A percentile compares a stretch with the other conserved stretches of the same genome.
Conservation (phyloP, 2,888 invertebrate genomes). For the Cataglyphis livida region DNA sequence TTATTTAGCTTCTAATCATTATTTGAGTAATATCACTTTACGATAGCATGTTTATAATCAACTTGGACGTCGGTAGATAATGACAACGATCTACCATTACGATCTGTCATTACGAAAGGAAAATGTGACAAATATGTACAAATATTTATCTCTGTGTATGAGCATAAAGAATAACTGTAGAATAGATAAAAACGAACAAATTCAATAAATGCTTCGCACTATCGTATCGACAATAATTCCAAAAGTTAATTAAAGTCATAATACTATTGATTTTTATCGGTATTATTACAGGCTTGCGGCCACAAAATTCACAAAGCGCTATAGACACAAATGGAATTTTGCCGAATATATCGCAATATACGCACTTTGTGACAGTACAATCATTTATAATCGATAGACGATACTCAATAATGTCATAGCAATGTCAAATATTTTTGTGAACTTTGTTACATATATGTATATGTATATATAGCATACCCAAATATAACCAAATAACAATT, state of each 20-base stretch:
- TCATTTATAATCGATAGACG: not conserved
- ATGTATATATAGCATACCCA: not conserved
- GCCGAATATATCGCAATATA: not conserved
- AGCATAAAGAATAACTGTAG: not conserved
- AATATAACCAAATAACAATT: not conserved
- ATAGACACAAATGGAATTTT: not conserved
- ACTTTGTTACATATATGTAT: not conserved
- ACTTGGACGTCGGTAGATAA: not conserved
- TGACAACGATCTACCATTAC: not conserved
- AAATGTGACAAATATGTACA: not conserved
- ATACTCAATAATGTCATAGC: not conserved
- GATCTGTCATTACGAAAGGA: not conserved
- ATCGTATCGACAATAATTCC: not conserved
- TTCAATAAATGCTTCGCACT: not conserved
- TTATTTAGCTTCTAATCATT: not conserved
- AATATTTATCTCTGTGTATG: not conserved
- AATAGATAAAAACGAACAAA: not conserved
- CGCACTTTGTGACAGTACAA: not conserved
- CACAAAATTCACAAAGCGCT: constrained; percentile 11
- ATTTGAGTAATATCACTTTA: not conserved
- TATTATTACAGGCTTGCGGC: not conserved
- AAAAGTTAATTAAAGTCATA: constrained; percentile 30
- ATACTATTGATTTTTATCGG: constrained; percentile 9
- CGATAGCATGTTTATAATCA: not conserved
- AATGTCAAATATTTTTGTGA: not conserved